These are phyloP conservation scores for Myripristis jacobus DNA, from an alignment of 2,797 vertebrate genomes.

Conservation along the genomic window DNA sequence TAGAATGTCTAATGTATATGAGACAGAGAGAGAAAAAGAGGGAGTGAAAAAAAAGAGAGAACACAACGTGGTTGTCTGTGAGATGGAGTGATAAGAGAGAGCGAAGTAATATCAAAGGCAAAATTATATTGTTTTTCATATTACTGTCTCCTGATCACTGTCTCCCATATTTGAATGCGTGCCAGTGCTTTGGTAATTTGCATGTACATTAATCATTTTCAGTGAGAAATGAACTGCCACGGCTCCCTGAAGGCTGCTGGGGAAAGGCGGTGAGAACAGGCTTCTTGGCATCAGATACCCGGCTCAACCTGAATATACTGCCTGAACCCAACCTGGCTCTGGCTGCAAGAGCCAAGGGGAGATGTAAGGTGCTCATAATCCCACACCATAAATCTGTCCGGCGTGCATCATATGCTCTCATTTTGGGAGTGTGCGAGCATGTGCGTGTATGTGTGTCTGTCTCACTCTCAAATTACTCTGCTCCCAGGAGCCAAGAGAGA, in stretches of 20 bases:
- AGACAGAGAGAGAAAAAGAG: slow-evolving; percentile 31
- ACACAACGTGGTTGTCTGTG: slow-evolving; percentile 59
- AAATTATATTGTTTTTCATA: slow-evolving; percentile 77
- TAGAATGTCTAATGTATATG: slow-evolving; percentile 57
- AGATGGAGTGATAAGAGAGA: slow-evolving; percentile 67
- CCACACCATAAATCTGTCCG: slow-evolving; percentile 76
- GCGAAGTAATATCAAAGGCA: slow-evolving; percentile 69
- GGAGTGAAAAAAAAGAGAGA: slow-evolving; percentile 49
- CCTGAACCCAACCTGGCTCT: slow-evolving; percentile 73
- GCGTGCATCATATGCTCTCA: slow-evolving; percentile 79
- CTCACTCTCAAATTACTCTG: slow-evolving; percentile 75
- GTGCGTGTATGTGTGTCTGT: slow-evolving; percentile 48
- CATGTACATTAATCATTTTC: slow-evolving; percentile 83
- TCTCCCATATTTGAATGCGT: slow-evolving; percentile 78
- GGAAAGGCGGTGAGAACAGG: slow-evolving; percentile 53
- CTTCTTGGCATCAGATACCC: slow-evolving; percentile 73
- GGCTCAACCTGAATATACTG: slow-evolving; percentile 73
- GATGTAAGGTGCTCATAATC: slow-evolving; percentile 80
- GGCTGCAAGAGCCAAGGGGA: slow-evolving; percentile 66
- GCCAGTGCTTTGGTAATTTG: slow-evolving; percentile 79
- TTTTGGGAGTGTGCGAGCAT: slow-evolving; percentile 58
- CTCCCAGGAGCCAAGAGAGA: slow-evolving; percentile 76
- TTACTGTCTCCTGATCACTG: slow-evolving; percentile 76
- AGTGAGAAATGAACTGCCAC: slow-evolving; percentile 77
- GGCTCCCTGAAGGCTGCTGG: slow-evolving; percentile 73